Percentiles rank a stretch among this genome's conserved stretches.
phyloP scores from a whole-genome alignment of 2,888 invertebrate genomes.

The Trypoxylon attenuatum region DNA sequence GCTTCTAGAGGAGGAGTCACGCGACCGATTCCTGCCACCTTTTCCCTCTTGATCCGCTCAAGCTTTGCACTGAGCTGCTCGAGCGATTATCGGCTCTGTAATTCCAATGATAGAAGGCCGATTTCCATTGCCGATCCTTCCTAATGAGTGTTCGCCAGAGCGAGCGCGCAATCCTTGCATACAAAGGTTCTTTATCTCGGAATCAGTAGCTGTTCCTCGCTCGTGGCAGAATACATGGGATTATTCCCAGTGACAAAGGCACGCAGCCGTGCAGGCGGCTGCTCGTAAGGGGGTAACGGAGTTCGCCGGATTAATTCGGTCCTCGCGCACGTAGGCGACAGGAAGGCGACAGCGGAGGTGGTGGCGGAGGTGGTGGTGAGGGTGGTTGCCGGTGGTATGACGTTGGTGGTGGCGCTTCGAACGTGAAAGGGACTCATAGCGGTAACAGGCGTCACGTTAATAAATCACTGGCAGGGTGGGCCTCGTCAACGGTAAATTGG shows the following conservation, averaged over 20 bases:
- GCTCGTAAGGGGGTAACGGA: background rate
- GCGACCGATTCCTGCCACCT: slow-evolving; percentile 32
- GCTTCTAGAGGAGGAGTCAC: slow-evolving; percentile 28
- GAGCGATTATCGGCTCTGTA: background rate
- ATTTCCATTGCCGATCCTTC: background rate
- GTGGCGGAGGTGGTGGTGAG: background rate
- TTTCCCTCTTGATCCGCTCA: slow-evolving; percentile 14
- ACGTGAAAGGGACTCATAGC: background rate
- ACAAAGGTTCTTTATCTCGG: too few relatives aligned
- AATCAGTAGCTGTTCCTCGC: too few relatives aligned
- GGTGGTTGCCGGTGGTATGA: background rate
- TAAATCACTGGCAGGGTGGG: slow-evolving; percentile 54
- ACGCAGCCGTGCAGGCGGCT: too few relatives aligned
- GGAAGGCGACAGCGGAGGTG: too few relatives aligned
- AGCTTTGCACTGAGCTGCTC: background rate
- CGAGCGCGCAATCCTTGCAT: too few relatives aligned
- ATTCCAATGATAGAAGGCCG: background rate
- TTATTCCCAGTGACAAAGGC: too few relatives aligned
- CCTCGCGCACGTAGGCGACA: background rate
- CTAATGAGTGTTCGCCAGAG: background rate
- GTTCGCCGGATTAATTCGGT: background rate
- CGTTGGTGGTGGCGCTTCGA: too few relatives aligned
- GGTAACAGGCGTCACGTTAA: slow-evolving; percentile 40
- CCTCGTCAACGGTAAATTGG: slow-evolving; percentile 63
- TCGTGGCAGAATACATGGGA: too few relatives aligned